Evolutionary conservation across 2,797 vertebrate genomes (phyloP), one percentile per base, ranked within the genome.

Genomic region (Sphaeramia orbicularis): DNA sequence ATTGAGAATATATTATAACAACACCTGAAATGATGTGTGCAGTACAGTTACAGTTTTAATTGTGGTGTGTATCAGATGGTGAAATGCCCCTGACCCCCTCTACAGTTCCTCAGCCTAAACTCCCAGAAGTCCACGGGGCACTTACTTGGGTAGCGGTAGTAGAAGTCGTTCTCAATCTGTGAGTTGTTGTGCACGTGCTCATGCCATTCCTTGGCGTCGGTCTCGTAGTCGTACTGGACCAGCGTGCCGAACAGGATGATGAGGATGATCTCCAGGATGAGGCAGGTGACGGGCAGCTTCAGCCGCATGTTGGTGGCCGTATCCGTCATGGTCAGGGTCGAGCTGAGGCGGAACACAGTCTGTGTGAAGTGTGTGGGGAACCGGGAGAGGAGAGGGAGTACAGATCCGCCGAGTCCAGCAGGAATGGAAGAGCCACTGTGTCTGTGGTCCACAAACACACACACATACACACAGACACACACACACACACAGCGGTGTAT

Each of bases 241-340:
- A 98, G 91, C 8, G 65, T 4, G 0, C 94, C 95, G 1, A 98
- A 99, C 59, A 99, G 95, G 85, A 97, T 86, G 85, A 97, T 95
- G 66, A 94, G 94, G 88, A 95, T 89, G 78, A 93, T 86, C 86
- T 99, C 90, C 71, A 97, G 73, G 68, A 96, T 51, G 83, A 98
- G 89, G 90, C 96, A 97, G 51, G 90, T 70, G 64, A 93, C 4
- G 0, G 96, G 94, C 85, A 96, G 89, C 84, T 91, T 94, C 55
- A 95, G 69, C 77, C 94, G 88, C 94, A 95, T 90, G 87, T 89
- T 95, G 83, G 95, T 95, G 0, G 86, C 30, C 0, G 75, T 12
- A 45, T 78, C 76, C 4, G 91, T 66, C 95, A 96, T 96, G 75
- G 30, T 79, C n/a, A 43, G 27, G 21, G 44, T 63, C 53, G n/a